Evolutionary conservation across 2,888 invertebrate species (phyloP).

Genomic region (Chorisops tibialis): DNA sequence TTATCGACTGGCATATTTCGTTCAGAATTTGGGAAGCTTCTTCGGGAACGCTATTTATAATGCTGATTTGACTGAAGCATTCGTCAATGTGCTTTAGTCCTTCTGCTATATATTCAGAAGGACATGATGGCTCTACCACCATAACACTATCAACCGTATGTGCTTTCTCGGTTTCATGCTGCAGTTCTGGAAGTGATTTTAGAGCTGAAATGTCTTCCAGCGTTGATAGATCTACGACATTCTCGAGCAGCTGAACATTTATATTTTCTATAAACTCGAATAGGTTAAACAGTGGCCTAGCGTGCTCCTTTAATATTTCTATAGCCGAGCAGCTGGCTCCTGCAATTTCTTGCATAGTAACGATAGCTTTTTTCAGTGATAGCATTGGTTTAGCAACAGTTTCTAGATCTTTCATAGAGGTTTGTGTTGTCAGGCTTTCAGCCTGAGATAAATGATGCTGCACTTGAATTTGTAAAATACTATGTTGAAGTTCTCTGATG

Average conservation of each 20-base stretch:
- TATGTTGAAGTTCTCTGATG: slow-evolving; percentile 47
- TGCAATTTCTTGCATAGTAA: slow-evolving; percentile 37
- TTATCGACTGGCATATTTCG: background rate
- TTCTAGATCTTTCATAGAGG: slow-evolving; percentile 32
- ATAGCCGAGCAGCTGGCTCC: background rate
- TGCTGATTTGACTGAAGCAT: slow-evolving; percentile 36
- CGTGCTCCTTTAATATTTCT: slow-evolving; percentile 36
- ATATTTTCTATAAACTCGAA: slow-evolving; percentile 44
- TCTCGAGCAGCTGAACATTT: slow-evolving; percentile 50
- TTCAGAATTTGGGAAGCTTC: background rate
- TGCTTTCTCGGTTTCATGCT: slow-evolving; percentile 6
- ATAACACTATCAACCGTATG: background rate
- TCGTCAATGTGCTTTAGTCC: slow-evolving; percentile 43
- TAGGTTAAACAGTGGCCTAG: slow-evolving; percentile 36
- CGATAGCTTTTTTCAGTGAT: slow-evolving; percentile 39
- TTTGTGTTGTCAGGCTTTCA: slow-evolving; percentile 35
- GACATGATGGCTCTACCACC: background rate
- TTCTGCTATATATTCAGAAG: background rate
- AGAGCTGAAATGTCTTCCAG: slow-evolving; percentile 59
- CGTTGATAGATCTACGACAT: slow-evolving; percentile 56
- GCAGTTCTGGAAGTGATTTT: slow-evolving; percentile 55
- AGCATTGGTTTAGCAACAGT: slow-evolving; percentile 39
- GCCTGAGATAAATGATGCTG: slow-evolving; percentile 45
- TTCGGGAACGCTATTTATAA: background rate
- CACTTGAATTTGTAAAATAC: slow-evolving; percentile 41